Evolutionary conservation across 1,140 invertebrate genomes (phyloP), one percentile per base, ranked within the genome.

Genomic region (Metopolophium dirhodum): DNA sequence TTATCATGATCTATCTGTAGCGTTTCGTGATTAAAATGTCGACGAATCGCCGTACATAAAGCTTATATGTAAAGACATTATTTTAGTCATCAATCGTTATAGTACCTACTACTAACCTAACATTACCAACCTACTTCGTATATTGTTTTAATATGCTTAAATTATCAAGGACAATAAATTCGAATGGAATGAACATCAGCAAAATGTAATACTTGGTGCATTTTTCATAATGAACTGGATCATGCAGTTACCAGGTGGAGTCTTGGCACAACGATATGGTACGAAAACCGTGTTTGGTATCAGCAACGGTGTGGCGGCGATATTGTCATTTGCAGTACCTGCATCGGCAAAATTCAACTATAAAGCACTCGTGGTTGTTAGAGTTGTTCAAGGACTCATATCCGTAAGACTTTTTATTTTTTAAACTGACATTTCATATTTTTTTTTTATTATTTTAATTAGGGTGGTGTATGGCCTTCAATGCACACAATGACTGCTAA

Each of bases 401-500:
- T 96, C 97, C 94, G 98, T 98, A 95, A 96, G 83, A n/a, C 20
- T 45, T 47, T 37, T 26, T 30, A 2, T 54, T 35, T 22, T 82
- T 57, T 57, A 41, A 18, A 41, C 26, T 22, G 26, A 14, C 2
- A 6, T 26, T 14, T 30, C 26, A 35, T 41, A 77, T 57, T 54
- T 61, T 47, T 0, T 57, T 18, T 51, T 68, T 20, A 82, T 82
- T 47, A 57, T 90, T 89, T 86, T 30, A 4, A 23, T n/a, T 94
- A 98, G 97, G 98, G 98, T 45, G 96, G 97, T 77, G 96, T 96
- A 11, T 98, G 97, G 96, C 98, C 98, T 23, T 96, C 97, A 6
- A 97, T 98, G 96, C 97, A 98, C 95, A 96, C 97, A 68, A 96
- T 98, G 95, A 97, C 97, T 23, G 97, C 97, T 0, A 96, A 97